A percentile compares a stretch with the other conserved stretches of the same genome.
phyloP scores from a whole-genome alignment of 1,140 invertebrate species.

The Calephelis virginiensis region DNA sequence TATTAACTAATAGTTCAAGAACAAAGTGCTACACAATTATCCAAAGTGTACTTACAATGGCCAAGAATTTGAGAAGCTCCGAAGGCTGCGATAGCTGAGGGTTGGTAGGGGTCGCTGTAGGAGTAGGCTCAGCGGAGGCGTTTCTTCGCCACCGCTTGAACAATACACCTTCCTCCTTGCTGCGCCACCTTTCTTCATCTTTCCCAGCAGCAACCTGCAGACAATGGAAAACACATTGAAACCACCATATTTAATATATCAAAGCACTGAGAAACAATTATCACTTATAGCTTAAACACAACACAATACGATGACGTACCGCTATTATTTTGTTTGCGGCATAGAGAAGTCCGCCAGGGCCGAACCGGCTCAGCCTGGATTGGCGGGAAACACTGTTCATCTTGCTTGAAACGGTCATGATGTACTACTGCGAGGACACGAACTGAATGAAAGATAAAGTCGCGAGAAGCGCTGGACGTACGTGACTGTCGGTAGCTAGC shows the following conservation, averaged over 20 bases:
- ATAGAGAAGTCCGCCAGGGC: slow-evolving; percentile 65
- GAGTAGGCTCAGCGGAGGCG: slow-evolving; percentile 36
- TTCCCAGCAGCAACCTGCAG: slow-evolving; percentile 70
- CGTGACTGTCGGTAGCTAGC: slow-evolving; percentile 56
- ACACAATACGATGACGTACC: slow-evolving; percentile 65
- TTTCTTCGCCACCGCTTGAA: slow-evolving; percentile 68
- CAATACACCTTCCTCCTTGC: slow-evolving; percentile 63
- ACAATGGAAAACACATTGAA: slow-evolving; percentile 67
- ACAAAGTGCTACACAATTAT: neutral
- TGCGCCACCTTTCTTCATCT: slow-evolving; percentile 69
- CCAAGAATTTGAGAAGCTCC: slow-evolving; percentile 73
- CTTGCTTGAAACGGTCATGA: slow-evolving; percentile 75
- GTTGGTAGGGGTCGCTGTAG: slow-evolving; percentile 35
- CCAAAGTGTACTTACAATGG: slow-evolving; percentile 69
- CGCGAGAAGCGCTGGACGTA: slow-evolving; percentile 54
- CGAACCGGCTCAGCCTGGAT: slow-evolving; percentile 64
- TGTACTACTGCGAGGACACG: slow-evolving; percentile 45
- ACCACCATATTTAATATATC: slow-evolving; percentile 43
- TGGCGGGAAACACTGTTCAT: slow-evolving; percentile 75
- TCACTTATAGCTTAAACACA: slow-evolving; percentile 49
- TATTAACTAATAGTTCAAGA: no score
- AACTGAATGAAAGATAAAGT: slow-evolving; percentile 49
- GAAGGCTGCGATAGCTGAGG: slow-evolving; percentile 51
- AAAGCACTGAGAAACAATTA: slow-evolving; percentile 38
- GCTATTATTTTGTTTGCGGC: slow-evolving; percentile 73